These are phyloP conservation scores for Stenichneumon culpator DNA, from an alignment of 2,888 invertebrate genomes.

Conservation along the genomic window DNA sequence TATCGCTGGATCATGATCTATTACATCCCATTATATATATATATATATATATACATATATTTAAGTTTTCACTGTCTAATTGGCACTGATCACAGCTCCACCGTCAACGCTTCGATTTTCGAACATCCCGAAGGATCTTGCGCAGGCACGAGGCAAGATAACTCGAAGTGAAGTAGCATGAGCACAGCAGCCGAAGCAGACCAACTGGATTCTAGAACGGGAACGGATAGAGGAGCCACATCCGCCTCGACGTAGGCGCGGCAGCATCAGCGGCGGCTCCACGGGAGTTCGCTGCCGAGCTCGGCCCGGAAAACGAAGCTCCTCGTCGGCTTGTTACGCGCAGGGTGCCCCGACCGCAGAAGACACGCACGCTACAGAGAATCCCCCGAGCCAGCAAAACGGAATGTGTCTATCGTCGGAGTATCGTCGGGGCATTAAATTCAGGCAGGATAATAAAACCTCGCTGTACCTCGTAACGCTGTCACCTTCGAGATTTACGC, in stretches of 20 bases:
- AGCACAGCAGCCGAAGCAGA: conserved; percentile 57
- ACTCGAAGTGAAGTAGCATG: conserved; percentile 26
- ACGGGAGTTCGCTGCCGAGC: conserved; percentile 66
- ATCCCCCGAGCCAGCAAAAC: background rate
- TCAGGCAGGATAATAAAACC: conserved; percentile 66
- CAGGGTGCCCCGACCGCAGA: conserved; percentile 10
- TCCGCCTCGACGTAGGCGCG: conserved; percentile 77
- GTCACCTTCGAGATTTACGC: conserved; percentile 61
- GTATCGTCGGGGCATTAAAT: conserved; percentile 60
- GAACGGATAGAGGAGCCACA: conserved; percentile 79
- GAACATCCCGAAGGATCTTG: background rate
- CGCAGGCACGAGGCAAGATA: conserved; percentile 34
- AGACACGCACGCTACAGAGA: conserved; percentile 28
- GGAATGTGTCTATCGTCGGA: conserved; percentile 54
- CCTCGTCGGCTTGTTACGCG: background rate
- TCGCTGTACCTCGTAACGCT: conserved; percentile 60
- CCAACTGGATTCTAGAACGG: conserved; percentile 80
- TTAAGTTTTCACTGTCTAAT: background rate
- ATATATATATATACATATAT: background rate
- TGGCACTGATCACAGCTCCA: conserved; percentile 1
- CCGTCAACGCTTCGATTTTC: background rate
- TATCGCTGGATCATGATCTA: background rate
- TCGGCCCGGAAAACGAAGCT: conserved; percentile 64
- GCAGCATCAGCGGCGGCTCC: conserved; percentile 59
- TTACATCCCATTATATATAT: background rate